Percentiles rank a stretch among this genome's conserved stretches.
phyloP scores from a whole-genome alignment of 2,888 invertebrate genomes.

The Caenorhabditis sinica region DNA sequence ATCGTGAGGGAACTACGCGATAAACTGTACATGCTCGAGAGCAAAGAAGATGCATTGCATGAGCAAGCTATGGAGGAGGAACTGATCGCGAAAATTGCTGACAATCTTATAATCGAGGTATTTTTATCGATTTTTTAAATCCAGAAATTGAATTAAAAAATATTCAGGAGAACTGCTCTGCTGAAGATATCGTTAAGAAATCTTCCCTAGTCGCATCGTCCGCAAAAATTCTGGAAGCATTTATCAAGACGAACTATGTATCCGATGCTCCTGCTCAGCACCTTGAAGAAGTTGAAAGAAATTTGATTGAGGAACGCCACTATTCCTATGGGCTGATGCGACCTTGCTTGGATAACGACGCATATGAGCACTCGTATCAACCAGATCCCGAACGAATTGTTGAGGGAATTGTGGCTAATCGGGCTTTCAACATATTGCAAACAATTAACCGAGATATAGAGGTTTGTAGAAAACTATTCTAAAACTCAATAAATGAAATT shows the following conservation, averaged over 20 bases:
- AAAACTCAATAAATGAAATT: neutral
- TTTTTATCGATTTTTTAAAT: neutral
- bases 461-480: neutral
- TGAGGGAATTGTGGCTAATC: slow-evolving; percentile 67
- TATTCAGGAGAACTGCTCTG: slow-evolving; percentile 18
- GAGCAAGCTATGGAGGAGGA: slow-evolving; percentile 54
- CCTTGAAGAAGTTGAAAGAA: slow-evolving; percentile 42
- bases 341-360: slow-evolving; percentile 24
- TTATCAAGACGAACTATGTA: slow-evolving; percentile 54
- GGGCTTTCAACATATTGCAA: slow-evolving; percentile 43
- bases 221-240: slow-evolving; percentile 44
- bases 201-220: slow-evolving; percentile 32
- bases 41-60: slow-evolving; percentile 60
- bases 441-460: slow-evolving; percentile 47
- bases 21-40: slow-evolving; percentile 54
- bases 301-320: slow-evolving; percentile 48
- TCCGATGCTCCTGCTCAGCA: slow-evolving; percentile 39
- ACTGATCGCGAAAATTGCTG: slow-evolving; percentile 50
- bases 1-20: slow-evolving; percentile 65
- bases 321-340: slow-evolving; percentile 41
- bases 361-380: slow-evolving; percentile 40
- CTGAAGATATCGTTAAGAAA: slow-evolving; percentile 40
- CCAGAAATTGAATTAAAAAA: neutral
- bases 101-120: slow-evolving; percentile 46
- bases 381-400: slow-evolving; percentile 71